A percentile compares a stretch with the other conserved stretches of the same genome.
Conservation (phyloP, 2,113 vertebrate species). For the Eudyptes chrysolophus region DNA sequence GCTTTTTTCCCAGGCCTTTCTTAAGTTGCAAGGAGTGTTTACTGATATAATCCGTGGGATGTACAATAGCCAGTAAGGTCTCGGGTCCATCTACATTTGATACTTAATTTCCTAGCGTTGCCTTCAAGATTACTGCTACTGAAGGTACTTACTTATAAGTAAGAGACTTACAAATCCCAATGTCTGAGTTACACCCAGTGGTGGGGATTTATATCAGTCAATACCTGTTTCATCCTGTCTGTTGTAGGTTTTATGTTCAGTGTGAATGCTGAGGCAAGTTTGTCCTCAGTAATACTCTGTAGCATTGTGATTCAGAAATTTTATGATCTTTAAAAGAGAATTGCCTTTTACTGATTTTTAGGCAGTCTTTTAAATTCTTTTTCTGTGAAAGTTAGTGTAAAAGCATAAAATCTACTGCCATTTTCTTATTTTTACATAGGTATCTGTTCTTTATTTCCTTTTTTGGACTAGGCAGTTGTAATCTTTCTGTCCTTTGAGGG, state of each 20-base stretch:
- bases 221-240: background rate
- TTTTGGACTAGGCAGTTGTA: background rate
- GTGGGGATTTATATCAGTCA: background rate
- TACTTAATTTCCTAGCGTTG: background rate
- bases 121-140: background rate
- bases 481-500: background rate
- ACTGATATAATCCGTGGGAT: accelerated
- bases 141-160: background rate
- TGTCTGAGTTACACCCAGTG: background rate
- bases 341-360: background rate
- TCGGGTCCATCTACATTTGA: background rate
- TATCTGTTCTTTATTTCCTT: background rate
- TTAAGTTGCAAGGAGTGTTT: background rate
- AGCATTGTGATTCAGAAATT: background rate
- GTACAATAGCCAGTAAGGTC: background rate
- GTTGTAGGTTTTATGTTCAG: background rate
- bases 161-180: background rate
- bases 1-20: background rate
- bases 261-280: background rate
- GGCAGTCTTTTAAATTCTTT: background rate
- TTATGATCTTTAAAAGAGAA: background rate
- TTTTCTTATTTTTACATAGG: background rate
- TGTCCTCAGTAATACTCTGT: background rate
- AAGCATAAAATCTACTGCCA: background rate
- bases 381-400: accelerated